A percentile compares a stretch with the other conserved stretches of the same genome.
These are phyloP conservation scores for human (Homo sapiens) DNA, from an alignment of 2,113 vertebrate species.

Conservation along the genomic window GRCh38 chr15:84549501-84550000, in stretches of 20 bases:
- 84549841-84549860: accelerated
- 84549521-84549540: neutral
- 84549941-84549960: too few relatives aligned
- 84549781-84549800: too few relatives aligned
- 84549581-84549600: neutral
- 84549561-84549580: neutral
- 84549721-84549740: neutral
- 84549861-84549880: too few relatives aligned
- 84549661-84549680: neutral
- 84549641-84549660: neutral
- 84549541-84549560: neutral
- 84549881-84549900: too few relatives aligned
- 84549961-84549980: too few relatives aligned
- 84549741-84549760: neutral
- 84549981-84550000: too few relatives aligned
- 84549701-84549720: neutral
- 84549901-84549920: too few relatives aligned
- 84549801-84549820: too few relatives aligned
- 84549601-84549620: neutral
- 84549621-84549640: neutral
- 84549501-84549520: neutral
- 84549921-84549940: too few relatives aligned
- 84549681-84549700: neutral
- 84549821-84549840: too few relatives aligned
- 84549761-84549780: too few relatives aligned